These are phyloP conservation scores for Lamprologus speciosus DNA, from an alignment of 2,113 vertebrate genomes.

Conservation along the genomic window DNA sequence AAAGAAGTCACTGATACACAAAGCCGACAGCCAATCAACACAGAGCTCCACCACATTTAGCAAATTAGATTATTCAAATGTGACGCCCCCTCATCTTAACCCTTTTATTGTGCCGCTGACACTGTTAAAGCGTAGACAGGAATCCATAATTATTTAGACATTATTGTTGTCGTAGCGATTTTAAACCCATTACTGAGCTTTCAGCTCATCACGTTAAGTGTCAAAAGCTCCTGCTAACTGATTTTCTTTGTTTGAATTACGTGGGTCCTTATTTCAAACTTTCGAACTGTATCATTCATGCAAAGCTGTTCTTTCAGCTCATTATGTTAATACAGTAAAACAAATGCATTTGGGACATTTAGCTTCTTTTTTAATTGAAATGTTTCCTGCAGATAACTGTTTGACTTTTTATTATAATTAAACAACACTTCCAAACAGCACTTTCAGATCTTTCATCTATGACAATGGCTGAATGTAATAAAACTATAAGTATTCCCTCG, in stretches of 20 bases:
- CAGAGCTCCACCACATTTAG: not conserved
- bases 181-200: not conserved
- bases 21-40: not conserved
- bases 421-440: not conserved
- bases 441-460: not conserved
- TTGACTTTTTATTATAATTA: not conserved
- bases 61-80: not conserved
- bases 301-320: not conserved
- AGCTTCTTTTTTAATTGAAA: not conserved
- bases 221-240: not conserved
- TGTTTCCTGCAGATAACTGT: not conserved
- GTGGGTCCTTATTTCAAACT: accelerated
- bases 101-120: constrained; percentile 66
- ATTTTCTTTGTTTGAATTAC: not conserved
- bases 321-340: not conserved
- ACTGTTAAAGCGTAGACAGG: constrained; percentile 26
- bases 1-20: not conserved
- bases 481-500: not conserved
- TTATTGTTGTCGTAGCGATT: not conserved
- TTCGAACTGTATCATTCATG: not conserved
- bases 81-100: constrained; percentile 54
- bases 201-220: not conserved
- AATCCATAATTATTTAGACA: not conserved
- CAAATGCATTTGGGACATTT: not conserved
- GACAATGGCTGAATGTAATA: not conserved